Evolutionary conservation across 2,888 invertebrate species (phyloP).

Genomic region (Agrypnus murinus): DNA sequence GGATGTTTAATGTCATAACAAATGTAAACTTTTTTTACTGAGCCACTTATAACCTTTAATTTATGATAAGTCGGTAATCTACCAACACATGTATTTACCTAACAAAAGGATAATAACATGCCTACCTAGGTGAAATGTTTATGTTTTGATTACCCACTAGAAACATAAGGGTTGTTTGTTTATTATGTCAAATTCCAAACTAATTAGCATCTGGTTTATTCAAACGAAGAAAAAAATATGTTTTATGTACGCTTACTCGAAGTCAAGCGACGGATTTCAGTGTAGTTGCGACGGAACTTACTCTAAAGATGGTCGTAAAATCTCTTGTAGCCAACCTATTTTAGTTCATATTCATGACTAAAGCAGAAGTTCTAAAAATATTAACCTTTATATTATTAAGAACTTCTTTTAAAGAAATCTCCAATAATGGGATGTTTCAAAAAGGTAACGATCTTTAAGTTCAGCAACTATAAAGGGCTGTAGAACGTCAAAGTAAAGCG

Average conservation of each 20-base stretch:
- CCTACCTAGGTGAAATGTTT: no score
- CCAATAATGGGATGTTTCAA: background rate
- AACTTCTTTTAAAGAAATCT: background rate
- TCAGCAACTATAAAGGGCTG: constrained; percentile 64
- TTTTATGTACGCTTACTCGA: no score
- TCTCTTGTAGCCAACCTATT: constrained; percentile 12
- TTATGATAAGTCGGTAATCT: background rate
- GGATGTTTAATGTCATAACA: no score
- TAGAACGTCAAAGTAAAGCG: constrained; percentile 65
- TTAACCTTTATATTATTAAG: background rate
- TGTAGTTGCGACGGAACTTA: background rate
- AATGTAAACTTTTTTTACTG: background rate
- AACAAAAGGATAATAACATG: background rate
- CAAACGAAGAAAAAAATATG: background rate
- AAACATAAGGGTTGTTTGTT: constrained; percentile 10
- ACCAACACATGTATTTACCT: background rate
- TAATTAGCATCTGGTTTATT: constrained; percentile 27
- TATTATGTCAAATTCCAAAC: constrained; percentile 15
- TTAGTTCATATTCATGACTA: constrained; percentile 18
- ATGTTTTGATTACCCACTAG: no score
- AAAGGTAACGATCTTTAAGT: constrained; percentile 59
- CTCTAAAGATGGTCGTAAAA: constrained; percentile 14
- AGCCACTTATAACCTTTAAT: constrained; percentile 10
- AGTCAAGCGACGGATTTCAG: background rate
- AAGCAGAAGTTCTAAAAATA: constrained; percentile 11